Conservation (phyloP, 2,888 invertebrate species). For the Spodoptera picta region DNA sequence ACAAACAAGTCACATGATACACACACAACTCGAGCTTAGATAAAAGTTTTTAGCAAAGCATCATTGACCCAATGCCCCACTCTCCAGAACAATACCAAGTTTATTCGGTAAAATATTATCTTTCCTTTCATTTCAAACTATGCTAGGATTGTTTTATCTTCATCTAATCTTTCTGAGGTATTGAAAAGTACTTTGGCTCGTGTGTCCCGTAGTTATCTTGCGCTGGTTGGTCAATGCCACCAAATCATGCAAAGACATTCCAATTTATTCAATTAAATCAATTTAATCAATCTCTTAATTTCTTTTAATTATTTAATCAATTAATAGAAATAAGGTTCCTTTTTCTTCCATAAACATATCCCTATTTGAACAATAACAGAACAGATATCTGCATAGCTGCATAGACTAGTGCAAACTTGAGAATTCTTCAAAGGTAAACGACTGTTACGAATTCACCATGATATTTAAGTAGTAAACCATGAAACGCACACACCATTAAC, state of each 20-base stretch:
- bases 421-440: constrained; percentile 12
- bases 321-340: no score
- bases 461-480: constrained; percentile 36
- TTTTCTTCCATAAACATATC: no score
- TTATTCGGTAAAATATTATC: constrained; percentile 12
- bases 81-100: constrained; percentile 28
- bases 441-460: constrained; percentile 21
- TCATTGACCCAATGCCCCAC: constrained; percentile 21
- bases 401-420: constrained; percentile 15
- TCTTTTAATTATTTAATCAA: no score
- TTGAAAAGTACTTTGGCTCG: background rate
- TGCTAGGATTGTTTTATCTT: background rate
- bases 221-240: no score
- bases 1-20: constrained; percentile 4
- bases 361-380: no score
- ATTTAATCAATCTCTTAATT: no score
- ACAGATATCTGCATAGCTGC: background rate
- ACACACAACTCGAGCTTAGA: constrained; percentile 8
- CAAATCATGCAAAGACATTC: no score
- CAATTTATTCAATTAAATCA: no score
- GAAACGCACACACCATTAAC: constrained; percentile 38
- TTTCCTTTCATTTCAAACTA: constrained; percentile 13
- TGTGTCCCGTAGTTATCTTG: no score
- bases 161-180: background rate
- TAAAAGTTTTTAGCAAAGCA: constrained; percentile 18